Conservation (phyloP, 2,113 vertebrate genomes). For the Murina feae region DNA sequence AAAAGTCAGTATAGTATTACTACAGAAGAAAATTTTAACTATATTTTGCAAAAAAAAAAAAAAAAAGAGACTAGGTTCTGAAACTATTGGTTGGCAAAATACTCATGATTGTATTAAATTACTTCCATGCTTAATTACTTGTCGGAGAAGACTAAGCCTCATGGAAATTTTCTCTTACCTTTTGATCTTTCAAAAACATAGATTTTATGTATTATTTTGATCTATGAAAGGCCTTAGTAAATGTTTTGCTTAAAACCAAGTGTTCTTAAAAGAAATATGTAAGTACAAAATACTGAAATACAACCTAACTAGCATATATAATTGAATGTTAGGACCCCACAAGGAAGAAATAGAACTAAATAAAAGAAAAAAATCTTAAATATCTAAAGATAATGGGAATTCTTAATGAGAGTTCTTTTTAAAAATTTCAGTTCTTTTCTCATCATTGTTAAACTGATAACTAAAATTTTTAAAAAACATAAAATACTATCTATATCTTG, state of each 20-base stretch:
- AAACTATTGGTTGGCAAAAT: background rate
- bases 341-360: background rate
- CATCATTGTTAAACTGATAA: conserved; percentile 14
- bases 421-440: conserved; percentile 3
- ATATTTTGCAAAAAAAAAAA: background rate
- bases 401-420: background rate
- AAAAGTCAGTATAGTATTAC: background rate
- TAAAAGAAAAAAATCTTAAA: background rate
- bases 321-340: background rate
- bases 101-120: background rate
- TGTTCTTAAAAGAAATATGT: background rate
- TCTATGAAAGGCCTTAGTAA: background rate
- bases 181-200: conserved; percentile 23
- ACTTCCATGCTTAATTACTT: conserved; percentile 14
- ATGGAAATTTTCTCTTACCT: background rate
- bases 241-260: conserved; percentile 40
- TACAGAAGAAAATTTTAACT: background rate
- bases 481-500: background rate
- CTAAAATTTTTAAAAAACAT: conserved; percentile 24
- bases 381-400: conserved; percentile 8
- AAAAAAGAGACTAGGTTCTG: background rate
- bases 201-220: background rate
- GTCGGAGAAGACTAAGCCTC: conserved; percentile 6
- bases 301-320: background rate
- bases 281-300: conserved; percentile 1